Conservation (phyloP, 2,113 vertebrate genomes). For the Ochotona curzoniae region DNA sequence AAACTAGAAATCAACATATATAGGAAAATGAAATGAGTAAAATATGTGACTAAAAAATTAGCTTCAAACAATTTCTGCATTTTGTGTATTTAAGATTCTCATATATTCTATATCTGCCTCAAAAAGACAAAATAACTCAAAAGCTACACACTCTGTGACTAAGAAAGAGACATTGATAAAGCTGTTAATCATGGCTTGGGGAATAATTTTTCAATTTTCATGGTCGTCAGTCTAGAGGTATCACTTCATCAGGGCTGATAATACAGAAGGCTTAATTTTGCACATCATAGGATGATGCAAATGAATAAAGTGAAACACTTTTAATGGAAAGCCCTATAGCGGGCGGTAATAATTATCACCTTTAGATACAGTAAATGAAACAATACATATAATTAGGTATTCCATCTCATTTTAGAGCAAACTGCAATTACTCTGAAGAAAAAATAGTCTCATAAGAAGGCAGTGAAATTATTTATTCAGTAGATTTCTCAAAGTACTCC, state of each 20-base stretch:
- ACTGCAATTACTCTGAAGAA: neutral
- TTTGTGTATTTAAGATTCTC: neutral
- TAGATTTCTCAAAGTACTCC: neutral
- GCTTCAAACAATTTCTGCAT: neutral
- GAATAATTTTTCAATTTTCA: neutral
- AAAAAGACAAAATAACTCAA: constrained; percentile 1
- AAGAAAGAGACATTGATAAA: neutral
- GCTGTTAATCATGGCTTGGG: neutral
- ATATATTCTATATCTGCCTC: neutral
- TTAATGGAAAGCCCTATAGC: constrained; percentile 53
- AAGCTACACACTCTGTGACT: neutral
- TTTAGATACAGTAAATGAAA: constrained; percentile 54
- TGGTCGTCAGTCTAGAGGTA: neutral
- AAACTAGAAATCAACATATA: neutral
- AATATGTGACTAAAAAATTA: neutral
- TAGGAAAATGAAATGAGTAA: neutral
- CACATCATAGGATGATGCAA: constrained; percentile 49
- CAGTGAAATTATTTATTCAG: constrained; percentile 33
- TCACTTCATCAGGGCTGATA: neutral
- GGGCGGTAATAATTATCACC: constrained; percentile 51
- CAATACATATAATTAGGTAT: constrained; percentile 49
- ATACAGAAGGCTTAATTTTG: constrained; percentile 31
- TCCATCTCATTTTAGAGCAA: constrained; percentile 38
- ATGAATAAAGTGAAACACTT: constrained; percentile 31
- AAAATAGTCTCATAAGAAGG: constrained; percentile 13